phyloP scores from a whole-genome alignment of 2,113 vertebrate genomes.

The Ameiurus melas region DNA sequence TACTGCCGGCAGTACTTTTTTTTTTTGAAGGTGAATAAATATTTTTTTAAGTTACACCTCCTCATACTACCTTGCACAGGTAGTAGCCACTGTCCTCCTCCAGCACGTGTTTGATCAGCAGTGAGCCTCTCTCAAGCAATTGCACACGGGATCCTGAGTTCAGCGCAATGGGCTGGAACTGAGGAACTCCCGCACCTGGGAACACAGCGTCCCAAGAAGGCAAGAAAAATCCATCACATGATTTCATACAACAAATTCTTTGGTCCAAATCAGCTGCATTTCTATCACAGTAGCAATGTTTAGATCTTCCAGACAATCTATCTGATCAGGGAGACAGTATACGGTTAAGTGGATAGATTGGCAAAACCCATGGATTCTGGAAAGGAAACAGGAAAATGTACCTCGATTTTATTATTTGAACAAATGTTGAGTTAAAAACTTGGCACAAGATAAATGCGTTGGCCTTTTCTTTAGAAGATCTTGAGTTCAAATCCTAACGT shows the following conservation, averaged over 20 bases:
- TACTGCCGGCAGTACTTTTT: too few species aligned
- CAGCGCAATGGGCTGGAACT: constrained; percentile 93
- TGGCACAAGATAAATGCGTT: too few species aligned
- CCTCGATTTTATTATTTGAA: too few species aligned
- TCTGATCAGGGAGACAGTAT: neutral
- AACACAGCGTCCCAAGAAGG: neutral
- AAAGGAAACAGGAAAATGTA: too few species aligned
- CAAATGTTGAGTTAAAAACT: too few species aligned
- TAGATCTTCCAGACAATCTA: neutral
- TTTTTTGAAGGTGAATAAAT: too few species aligned
- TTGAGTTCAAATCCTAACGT: too few species aligned
- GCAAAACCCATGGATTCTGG: too few species aligned
- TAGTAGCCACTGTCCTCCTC: constrained; percentile 98
- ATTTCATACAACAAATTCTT: neutral
- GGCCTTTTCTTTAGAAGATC: too few species aligned
- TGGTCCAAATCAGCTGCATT: neutral
- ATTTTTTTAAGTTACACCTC: too few species aligned
- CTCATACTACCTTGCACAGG: constrained; percentile 99
- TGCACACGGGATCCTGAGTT: constrained; percentile 88
- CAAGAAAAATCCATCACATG: neutral
- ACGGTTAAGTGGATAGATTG: too few species aligned
- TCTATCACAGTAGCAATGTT: neutral
- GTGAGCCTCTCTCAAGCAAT: constrained; percentile 91
- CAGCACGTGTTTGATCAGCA: constrained; percentile 96
- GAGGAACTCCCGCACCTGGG: constrained; percentile 93